A percentile compares a stretch with the other conserved stretches of the same genome.
phyloP scores from a whole-genome alignment of 2,113 vertebrate genomes.

The Odontesthes bonariensis region DNA sequence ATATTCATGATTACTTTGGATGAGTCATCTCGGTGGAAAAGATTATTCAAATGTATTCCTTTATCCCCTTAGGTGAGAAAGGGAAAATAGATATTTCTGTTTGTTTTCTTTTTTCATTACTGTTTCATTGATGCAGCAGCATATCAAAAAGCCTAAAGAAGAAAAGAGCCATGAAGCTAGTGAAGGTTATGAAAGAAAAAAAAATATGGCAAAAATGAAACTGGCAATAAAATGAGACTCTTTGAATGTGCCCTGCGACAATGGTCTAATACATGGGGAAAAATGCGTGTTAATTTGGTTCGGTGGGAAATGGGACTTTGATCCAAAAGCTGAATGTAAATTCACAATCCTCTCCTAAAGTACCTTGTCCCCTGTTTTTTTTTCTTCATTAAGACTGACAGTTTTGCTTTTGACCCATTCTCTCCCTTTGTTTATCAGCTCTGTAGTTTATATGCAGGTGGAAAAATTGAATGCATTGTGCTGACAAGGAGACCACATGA shows the following conservation, averaged over 20 bases:
- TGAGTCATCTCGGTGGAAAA: conserved; percentile 37
- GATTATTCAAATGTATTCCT: conserved; percentile 74
- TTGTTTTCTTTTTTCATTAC: conserved; percentile 69
- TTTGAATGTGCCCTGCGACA: conserved; percentile 43
- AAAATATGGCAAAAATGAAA: conserved; percentile 63
- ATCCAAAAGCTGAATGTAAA: conserved; percentile 75
- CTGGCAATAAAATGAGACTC: conserved; percentile 63
- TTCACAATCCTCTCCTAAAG: conserved; percentile 53
- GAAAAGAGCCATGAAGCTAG: conserved; percentile 27
- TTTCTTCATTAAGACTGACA: conserved; percentile 24
- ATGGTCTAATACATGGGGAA: conserved; percentile 18
- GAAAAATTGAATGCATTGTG: neutral
- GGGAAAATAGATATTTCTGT: conserved; percentile 69
- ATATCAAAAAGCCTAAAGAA: conserved; percentile 64
- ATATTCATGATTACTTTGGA: conserved; percentile 63
- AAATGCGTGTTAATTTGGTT: conserved; percentile 69
- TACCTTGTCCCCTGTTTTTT: conserved; percentile 7
- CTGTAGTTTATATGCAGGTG: neutral
- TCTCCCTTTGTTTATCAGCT: conserved; percentile 15
- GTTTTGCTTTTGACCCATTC: conserved; percentile 26
- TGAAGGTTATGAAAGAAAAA: conserved; percentile 57
- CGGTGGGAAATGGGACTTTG: conserved; percentile 71
- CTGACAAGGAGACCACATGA: conserved; percentile 3
- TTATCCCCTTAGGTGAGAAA: conserved; percentile 59
- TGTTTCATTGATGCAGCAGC: conserved; percentile 46